Conservation (phyloP, 2,888 invertebrate genomes). For the Cecidostiba fungosa region DNA sequence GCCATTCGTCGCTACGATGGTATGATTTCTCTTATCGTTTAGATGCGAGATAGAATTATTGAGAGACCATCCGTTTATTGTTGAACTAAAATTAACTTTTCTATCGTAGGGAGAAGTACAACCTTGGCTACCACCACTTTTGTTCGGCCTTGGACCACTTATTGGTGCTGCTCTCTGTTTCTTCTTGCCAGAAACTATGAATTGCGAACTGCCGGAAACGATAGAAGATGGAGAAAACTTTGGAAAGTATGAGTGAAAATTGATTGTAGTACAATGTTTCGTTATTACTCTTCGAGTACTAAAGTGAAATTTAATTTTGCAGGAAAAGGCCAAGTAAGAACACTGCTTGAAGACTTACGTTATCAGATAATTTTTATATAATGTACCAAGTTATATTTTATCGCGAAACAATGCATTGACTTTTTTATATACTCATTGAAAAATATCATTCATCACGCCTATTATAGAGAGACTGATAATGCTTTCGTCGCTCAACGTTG, state of each 20-base stretch:
- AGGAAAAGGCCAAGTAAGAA: constrained; percentile 43
- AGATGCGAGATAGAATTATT: not conserved
- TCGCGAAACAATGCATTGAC: not conserved
- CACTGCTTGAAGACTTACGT: not conserved
- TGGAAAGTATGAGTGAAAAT: constrained; percentile 75
- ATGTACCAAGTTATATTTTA: not conserved
- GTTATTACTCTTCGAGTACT: not conserved
- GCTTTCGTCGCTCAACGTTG: not conserved
- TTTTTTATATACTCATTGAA: not conserved
- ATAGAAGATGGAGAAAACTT: constrained; percentile 81
- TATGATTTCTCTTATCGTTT: constrained; percentile 59
- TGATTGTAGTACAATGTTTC: not conserved
- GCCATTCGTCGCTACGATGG: constrained; percentile 88
- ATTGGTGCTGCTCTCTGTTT: constrained; percentile 80
- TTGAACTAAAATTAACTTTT: constrained; percentile 11
- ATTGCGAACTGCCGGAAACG: constrained; percentile 81
- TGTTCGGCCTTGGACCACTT: constrained; percentile 80
- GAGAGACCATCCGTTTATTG: too few relatives aligned
- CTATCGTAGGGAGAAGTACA: constrained; percentile 69
- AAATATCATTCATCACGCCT: not conserved
- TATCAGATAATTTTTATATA: not conserved
- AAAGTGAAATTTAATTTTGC: constrained; percentile 5
- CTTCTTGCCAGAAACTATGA: constrained; percentile 81
- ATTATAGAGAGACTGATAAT: constrained; percentile 35
- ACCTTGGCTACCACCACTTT: constrained; percentile 78